Evolutionary conservation across 2,888 invertebrate genomes (phyloP), one percentile per base, ranked within the genome.

Genomic region (Eilema sororculum): DNA sequence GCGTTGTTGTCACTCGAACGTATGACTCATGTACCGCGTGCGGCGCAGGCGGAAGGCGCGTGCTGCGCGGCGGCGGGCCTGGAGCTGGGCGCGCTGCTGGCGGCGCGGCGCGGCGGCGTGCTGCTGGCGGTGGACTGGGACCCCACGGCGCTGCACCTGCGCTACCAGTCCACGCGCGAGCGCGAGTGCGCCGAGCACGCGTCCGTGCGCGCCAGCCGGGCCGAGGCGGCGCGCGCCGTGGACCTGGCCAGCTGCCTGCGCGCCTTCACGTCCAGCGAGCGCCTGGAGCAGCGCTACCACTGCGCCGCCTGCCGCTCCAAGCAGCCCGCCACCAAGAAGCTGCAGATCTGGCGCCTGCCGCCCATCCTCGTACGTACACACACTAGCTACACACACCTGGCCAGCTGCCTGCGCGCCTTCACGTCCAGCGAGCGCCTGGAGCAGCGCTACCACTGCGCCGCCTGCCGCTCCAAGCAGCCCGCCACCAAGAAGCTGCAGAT

Each of bases 41-140:
- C n/a, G n/a, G n/a, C n/a, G n/a, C 77, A 81, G 71, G 57, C 66
- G 0, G 65, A 63, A 8, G 52, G 67, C 20, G 73, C 66, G 46
- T 65, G 78, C 20, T 75, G 72, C 13, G 61, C 71, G 10, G 66
- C 80, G 65, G 16, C 33, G 0, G 62, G 69, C 59, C 70, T 81
- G 30, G 82, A 84, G 61, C 74, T 84, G 70, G 79, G 86, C 56
- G 75, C 81, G 65, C 78, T 87, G 68, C 81, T 75, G 80, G 78
- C 80, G 71, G 70, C 84, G 73, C 79, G 76, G 61, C 72, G 86
- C 61, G 74, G 76, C 71, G 80, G 82, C 73, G 75, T 89, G 65
- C 73, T 90, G 89, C 89, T 99, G 78, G 98, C 98, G 76, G 97
- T 99, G 75, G 99, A 99, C 95, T 99, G 99, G 99, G 98, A 99